Base-by-base conservation (phyloP, 2,797 vertebrate genomes). In the Argya squamiceps region DNA sequence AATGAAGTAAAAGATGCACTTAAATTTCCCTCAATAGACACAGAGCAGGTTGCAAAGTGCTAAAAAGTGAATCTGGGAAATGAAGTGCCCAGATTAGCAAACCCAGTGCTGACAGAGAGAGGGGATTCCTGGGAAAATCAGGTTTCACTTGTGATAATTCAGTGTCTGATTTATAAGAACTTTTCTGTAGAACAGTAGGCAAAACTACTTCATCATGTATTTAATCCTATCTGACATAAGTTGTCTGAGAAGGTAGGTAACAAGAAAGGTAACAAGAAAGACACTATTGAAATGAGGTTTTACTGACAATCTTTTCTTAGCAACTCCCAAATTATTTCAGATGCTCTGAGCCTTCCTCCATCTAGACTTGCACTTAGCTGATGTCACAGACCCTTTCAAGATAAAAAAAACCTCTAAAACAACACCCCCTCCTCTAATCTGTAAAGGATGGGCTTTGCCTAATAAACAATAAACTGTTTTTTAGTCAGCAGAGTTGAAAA, bases 371-470 rank as follows among this genome's bases (percentile, higher is more conserved):
- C 36, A 19, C 41, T 74, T 19, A 55, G 41, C 36, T 77, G 24
- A n/a, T 59, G 23, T 23, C 44, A 63, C 22, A 43, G 32, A 41
- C 20, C 22, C 17, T 58, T 69, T 58, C 22, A 34, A 44, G 32
- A 36, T 6, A 27, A 69, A 69, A 69, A 79, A 84, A 22, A 6
- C 32, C 32, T 22, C 43, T 13, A 23, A 18, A 22, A 4, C 20
- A 39, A 13, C 4, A 22, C 11, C 10, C 10, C 1, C 3, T 2
- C 6, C 8, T 30, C 10, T n/a, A 30, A 24, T 36, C 46, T 64
- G 71, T 17, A 76, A 55, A 68, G 62, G 47, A 43, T 34, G 2
- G 7, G 5, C 15, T 92, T 75, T 39, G 13, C 16, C 58, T 79
- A 14, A 62, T 44, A 44, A 30, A 14, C 8, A 65, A 32, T 13